phyloP scores from a whole-genome alignment of 2,797 vertebrate species.

The Poecilia picta region DNA sequence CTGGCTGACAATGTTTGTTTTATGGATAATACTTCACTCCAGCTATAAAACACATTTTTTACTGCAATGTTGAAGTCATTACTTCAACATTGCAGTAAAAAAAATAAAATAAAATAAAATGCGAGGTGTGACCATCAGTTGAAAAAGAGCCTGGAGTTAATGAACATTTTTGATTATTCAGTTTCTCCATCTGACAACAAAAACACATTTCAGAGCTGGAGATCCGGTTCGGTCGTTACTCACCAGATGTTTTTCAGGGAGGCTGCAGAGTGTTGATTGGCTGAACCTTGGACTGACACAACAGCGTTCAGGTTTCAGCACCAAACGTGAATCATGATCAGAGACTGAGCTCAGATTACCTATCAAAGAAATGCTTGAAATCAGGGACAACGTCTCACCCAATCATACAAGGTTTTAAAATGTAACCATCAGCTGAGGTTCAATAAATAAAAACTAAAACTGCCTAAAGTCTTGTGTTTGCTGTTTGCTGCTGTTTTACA shows the following conservation, averaged over 20 bases:
- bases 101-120: background rate
- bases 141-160: background rate
- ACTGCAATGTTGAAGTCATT: too few species aligned
- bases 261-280: slow-evolving; percentile 4
- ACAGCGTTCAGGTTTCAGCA: slow-evolving; percentile 6
- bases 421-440: too few species aligned
- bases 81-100: background rate
- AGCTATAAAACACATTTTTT: slow-evolving; percentile 2
- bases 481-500: background rate
- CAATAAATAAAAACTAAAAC: background rate
- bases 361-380: slow-evolving; percentile 12
- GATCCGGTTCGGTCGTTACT: slow-evolving; percentile 13
- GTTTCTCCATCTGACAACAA: slow-evolving; percentile 9
- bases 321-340: slow-evolving; percentile 16
- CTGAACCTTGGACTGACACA: slow-evolving; percentile 55
- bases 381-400: background rate
- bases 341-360: slow-evolving; percentile 15
- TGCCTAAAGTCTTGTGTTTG: background rate
- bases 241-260: slow-evolving; percentile 66
- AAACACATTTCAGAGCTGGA: slow-evolving; percentile 11
- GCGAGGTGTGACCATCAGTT: background rate
- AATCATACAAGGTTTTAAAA: background rate
- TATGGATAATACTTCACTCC: background rate
- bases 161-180: background rate
- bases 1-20: background rate